Evolutionary conservation across 1,140 invertebrate species (phyloP).

Genomic region (Tyrophagus putrescentiae): DNA sequence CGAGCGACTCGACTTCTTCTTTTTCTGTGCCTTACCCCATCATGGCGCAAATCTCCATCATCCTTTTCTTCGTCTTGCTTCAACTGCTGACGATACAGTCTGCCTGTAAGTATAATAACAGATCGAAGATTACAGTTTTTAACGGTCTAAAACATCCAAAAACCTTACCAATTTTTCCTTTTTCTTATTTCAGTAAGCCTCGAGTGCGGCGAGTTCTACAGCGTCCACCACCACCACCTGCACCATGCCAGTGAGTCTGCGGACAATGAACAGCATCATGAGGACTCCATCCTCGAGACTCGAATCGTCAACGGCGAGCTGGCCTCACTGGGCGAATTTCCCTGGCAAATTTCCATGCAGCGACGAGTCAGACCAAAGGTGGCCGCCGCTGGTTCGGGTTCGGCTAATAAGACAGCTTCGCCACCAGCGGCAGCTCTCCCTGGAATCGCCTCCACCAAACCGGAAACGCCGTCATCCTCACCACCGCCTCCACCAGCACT

Average conservation of each 20-base stretch:
- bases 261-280: too few species aligned
- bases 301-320: constrained; percentile 19
- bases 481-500: background rate
- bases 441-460: background rate
- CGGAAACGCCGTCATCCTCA: background rate
- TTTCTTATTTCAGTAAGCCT: background rate
- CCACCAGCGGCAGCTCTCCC: background rate
- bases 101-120: too few species aligned
- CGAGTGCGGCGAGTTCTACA: constrained; percentile 9
- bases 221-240: too few species aligned
- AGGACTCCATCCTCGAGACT: background rate
- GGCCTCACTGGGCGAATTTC: constrained; percentile 18
- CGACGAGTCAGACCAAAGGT: background rate
- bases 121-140: too few species aligned
- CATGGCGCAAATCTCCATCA: too few species aligned
- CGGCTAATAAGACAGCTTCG: background rate
- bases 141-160: background rate
- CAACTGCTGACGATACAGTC: too few species aligned
- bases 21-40: too few species aligned
- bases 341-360: constrained; percentile 19
- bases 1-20: too few species aligned
- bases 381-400: background rate
- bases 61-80: too few species aligned
- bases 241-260: too few species aligned
- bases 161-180: background rate